Conservation (phyloP, 2,113 vertebrate genomes). For the Antigone vipio region DNA sequence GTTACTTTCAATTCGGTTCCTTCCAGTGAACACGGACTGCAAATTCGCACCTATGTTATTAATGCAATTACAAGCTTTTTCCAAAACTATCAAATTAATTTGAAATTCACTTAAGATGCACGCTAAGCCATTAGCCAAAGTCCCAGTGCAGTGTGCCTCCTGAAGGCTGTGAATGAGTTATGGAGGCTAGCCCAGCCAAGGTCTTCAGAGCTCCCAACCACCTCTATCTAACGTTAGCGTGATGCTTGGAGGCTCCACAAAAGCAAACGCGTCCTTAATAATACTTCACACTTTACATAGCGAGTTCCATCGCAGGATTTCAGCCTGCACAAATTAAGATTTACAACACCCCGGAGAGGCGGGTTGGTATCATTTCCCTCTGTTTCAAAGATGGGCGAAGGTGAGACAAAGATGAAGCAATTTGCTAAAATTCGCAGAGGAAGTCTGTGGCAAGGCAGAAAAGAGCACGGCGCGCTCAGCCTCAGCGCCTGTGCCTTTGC, state of each 20-base stretch:
- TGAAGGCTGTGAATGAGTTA: background rate
- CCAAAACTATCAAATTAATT: background rate
- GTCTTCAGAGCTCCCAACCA: background rate
- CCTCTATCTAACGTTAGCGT: background rate
- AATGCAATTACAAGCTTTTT: background rate
- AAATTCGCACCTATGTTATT: constrained; percentile 6
- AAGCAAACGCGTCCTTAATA: background rate
- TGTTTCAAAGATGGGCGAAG: background rate
- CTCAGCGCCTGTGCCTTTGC: background rate
- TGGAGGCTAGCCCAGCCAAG: background rate
- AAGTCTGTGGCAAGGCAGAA: background rate
- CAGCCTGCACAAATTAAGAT: background rate
- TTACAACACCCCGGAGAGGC: background rate
- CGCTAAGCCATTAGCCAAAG: background rate
- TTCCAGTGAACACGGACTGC: background rate
- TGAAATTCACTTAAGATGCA: constrained; percentile 4
- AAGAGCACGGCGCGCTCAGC: background rate
- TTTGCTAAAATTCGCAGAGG: background rate
- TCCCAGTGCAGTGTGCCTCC: background rate
- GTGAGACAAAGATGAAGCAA: background rate
- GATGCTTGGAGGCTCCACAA: background rate
- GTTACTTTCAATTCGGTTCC: background rate
- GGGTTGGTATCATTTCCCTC: background rate
- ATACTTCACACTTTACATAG: background rate
- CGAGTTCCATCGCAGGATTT: background rate